Conservation (phyloP, 1,140 invertebrate species). For the Brachionus koreanus region DNA sequence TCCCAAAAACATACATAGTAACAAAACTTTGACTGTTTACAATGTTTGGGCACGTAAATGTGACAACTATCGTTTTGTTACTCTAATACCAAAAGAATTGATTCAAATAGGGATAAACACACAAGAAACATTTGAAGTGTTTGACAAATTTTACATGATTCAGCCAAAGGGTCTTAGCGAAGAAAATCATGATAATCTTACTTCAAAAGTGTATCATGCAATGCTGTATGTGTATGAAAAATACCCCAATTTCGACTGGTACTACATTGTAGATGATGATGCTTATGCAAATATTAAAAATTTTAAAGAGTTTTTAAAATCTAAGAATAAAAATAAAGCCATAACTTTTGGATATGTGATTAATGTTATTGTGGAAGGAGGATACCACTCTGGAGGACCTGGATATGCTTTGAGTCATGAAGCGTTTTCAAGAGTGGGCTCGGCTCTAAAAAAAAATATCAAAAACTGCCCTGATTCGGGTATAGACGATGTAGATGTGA, state of each 20-base stretch:
- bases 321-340: conserved; percentile 46
- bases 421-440: background rate
- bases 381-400: conserved; percentile 47
- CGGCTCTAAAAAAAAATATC: background rate
- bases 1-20: background rate
- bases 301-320: conserved; percentile 52
- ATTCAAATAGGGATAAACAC: background rate
- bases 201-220: background rate
- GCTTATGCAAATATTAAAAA: conserved; percentile 68
- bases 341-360: conserved; percentile 44
- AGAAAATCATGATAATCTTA: background rate
- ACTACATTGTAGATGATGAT: conserved; percentile 88
- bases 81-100: background rate
- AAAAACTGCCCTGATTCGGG: background rate
- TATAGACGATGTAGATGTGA: background rate
- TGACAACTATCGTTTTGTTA: background rate
- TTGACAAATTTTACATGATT: conserved; percentile 3
- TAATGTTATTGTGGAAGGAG: background rate
- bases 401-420: conserved; percentile 52
- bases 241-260: conserved; percentile 69
- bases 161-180: background rate
- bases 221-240: conserved; percentile 59
- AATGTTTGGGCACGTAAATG: background rate
- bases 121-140: background rate
- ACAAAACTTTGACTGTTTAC: background rate